phyloP scores from a whole-genome alignment of 2,797 vertebrate genomes.

The Cirrhinus molitorella region DNA sequence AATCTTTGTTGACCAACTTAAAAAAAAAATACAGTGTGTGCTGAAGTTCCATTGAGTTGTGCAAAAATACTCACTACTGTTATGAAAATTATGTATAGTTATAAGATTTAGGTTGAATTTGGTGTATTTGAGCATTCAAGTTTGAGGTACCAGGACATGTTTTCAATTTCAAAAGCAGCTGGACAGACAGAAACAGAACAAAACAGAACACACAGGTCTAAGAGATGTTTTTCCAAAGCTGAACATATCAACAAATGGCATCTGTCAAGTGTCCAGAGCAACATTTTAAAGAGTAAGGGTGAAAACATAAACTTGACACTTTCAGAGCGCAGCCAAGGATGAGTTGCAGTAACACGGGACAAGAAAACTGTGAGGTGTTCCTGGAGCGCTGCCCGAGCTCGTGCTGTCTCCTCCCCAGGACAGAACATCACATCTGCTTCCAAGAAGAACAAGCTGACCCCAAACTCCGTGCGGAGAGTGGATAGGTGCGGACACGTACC shows the following conservation, averaged over 20 bases:
- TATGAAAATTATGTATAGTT: neutral
- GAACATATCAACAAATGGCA: neutral
- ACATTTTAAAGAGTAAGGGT: neutral
- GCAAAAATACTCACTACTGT: too few species aligned
- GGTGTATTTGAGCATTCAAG: neutral
- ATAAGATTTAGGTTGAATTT: neutral
- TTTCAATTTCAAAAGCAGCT: neutral
- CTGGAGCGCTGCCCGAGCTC: constrained; percentile 9
- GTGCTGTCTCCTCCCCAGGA: constrained; percentile 17
- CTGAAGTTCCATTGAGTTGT: neutral
- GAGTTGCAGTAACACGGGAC: neutral
- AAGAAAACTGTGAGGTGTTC: constrained; percentile 1
- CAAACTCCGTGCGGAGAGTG: neutral
- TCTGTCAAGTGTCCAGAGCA: neutral
- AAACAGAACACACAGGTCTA: neutral
- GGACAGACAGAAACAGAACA: neutral
- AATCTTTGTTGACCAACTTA: too few species aligned
- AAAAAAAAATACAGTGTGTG: too few species aligned
- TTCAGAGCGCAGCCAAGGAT: neutral
- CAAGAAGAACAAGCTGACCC: constrained; percentile 45
- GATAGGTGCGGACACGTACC: constrained; percentile 38
- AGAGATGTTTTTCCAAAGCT: neutral
- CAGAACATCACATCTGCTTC: constrained; percentile 39
- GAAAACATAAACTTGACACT: neutral
- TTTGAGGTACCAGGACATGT: neutral